A percentile compares a stretch with the other conserved stretches of the same genome.
These are phyloP conservation scores for Caenorhabditis becei DNA, from an alignment of 2,888 invertebrate species.

Conservation along the genomic window DNA sequence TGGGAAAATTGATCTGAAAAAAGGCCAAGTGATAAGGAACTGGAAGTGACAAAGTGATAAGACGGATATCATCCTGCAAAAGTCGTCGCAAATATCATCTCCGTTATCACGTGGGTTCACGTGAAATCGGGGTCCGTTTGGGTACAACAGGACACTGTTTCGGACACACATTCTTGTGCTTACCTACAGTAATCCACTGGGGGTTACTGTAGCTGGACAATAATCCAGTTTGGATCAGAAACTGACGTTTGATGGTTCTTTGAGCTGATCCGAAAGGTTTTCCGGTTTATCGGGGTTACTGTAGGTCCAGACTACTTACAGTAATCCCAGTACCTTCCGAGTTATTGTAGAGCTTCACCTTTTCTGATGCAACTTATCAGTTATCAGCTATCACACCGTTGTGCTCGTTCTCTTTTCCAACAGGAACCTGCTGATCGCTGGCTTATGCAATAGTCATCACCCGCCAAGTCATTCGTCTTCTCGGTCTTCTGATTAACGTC, in stretches of 20 bases:
- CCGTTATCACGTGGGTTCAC: constrained; percentile 10
- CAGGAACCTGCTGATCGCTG: constrained; percentile 2
- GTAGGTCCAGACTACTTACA: too few species aligned
- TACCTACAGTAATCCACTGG: too few species aligned
- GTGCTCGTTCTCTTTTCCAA: neutral
- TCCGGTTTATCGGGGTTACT: too few species aligned
- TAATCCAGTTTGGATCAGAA: too few species aligned
- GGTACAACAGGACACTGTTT: neutral
- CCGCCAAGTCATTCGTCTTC: constrained; percentile 22
- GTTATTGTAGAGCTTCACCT: too few species aligned
- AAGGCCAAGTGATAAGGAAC: too few species aligned
- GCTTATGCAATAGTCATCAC: constrained; percentile 58
- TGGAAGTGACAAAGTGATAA: too few species aligned
- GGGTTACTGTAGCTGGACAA: too few species aligned
- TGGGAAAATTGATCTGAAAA: too few species aligned
- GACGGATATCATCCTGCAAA: too few species aligned
- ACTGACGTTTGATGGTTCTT: neutral
- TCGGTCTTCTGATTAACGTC: constrained; percentile 20
- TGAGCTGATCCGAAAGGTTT: neutral
- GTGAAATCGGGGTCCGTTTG: neutral
- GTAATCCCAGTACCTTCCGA: too few species aligned
- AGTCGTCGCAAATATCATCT: neutral
- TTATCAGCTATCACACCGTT: constrained; percentile 9
- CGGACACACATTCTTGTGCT: neutral
- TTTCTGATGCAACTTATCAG: too few species aligned